These are phyloP conservation scores for Epistrophe grossulariae DNA, from an alignment of 2,888 invertebrate genomes.

Conservation along the genomic window DNA sequence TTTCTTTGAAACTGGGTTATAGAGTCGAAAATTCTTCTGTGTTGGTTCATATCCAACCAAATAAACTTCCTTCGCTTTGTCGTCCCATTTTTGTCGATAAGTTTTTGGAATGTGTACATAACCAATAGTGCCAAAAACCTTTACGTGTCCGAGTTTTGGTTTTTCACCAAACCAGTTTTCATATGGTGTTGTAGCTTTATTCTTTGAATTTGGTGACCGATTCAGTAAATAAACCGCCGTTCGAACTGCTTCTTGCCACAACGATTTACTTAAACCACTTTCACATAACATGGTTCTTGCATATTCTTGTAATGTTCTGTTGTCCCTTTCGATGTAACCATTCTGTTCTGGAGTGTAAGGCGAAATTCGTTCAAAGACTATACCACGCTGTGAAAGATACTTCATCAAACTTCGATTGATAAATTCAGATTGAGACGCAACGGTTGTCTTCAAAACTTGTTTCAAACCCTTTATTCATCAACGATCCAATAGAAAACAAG, in stretches of 20 bases:
- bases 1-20: conserved; percentile 1
- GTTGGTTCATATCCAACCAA: conserved; percentile 31
- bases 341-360: conserved; percentile 77
- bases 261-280: conserved; percentile 37
- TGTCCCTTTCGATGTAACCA: conserved; percentile 77
- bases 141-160: conserved; percentile 15
- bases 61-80: background rate
- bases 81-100: conserved; percentile 4
- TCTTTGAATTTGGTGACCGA: conserved; percentile 34
- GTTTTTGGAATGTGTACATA: conserved; percentile 21
- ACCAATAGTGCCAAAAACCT: conserved; percentile 18
- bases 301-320: conserved; percentile 76
- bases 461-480: conserved; percentile 16
- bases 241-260: conserved; percentile 75
- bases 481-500: conserved; percentile 21
- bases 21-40: background rate
- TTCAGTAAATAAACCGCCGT: conserved; percentile 77
- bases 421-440: conserved; percentile 35
- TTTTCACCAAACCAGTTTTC: conserved; percentile 28
- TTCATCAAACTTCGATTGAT: conserved; percentile 11
- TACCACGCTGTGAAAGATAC: background rate
- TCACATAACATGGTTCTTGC: conserved; percentile 76
- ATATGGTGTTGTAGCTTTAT: conserved; percentile 20
- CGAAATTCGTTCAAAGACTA: conserved; percentile 15
- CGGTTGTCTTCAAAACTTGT: conserved; percentile 10